phyloP scores from a whole-genome alignment of 1,140 invertebrate genomes.

The Trichoplusia ni region DNA sequence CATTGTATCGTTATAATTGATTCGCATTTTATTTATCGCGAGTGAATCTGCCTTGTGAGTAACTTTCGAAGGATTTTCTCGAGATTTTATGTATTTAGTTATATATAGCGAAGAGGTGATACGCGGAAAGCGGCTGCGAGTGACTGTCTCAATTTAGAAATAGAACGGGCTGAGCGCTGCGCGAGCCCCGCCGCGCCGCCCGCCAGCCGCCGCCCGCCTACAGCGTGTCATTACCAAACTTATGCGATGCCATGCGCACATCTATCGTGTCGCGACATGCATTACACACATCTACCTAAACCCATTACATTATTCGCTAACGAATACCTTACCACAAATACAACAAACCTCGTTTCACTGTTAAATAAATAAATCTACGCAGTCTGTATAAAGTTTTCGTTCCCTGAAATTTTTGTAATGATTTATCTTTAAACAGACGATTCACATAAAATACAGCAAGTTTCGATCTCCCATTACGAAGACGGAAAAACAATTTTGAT shows the following conservation, averaged over 20 bases:
- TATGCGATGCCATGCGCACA: conserved; percentile 26
- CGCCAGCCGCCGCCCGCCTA: conserved; percentile 38
- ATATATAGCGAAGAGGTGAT: conserved; percentile 71
- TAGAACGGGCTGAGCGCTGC: conserved; percentile 73
- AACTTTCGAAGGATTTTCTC: conserved; percentile 11
- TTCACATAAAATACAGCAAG: not conserved
- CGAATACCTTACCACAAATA: no score
- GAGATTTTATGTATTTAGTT: conserved; percentile 47
- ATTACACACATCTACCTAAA: not conserved
- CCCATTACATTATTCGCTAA: no score
- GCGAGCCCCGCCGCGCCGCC: conserved; percentile 48
- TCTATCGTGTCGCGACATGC: not conserved
- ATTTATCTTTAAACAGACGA: not conserved
- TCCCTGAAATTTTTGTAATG: not conserved
- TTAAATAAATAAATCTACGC: not conserved
- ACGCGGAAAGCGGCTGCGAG: conserved; percentile 72
- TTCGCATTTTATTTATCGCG: conserved; percentile 8
- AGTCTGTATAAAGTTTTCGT: not conserved
- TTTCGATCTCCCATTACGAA: not conserved
- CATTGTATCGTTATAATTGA: not conserved
- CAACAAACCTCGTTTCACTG: not conserved
- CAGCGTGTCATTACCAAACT: conserved; percentile 24
- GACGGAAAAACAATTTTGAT: no score
- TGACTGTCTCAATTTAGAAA: conserved; percentile 80
- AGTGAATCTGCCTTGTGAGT: not conserved